phyloP scores from a whole-genome alignment of 2,797 vertebrate species.

The Champsocephalus esox region DNA sequence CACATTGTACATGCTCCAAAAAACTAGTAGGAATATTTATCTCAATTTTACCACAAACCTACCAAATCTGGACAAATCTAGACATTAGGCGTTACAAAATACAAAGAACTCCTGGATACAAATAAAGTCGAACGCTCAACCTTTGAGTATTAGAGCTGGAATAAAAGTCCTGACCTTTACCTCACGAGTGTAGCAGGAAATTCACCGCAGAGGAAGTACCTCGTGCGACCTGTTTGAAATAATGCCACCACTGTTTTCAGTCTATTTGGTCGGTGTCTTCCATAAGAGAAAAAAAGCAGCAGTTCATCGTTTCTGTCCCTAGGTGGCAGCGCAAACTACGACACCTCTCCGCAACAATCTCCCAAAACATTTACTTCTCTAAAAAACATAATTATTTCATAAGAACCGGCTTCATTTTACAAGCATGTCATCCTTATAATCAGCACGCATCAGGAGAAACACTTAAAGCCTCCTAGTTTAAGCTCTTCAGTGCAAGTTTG shows the following conservation, averaged over 20 bases:
- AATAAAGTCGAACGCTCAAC: conserved; percentile 53
- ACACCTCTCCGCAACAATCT: background rate
- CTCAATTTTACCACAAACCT: conserved; percentile 66
- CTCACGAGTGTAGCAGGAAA: conserved; percentile 32
- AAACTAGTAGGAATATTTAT: conserved; percentile 69
- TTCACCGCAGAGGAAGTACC: conserved; percentile 39
- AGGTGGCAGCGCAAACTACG: conserved; percentile 21
- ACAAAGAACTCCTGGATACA: conserved; percentile 67
- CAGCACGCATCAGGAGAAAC: conserved; percentile 60
- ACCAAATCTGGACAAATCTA: conserved; percentile 70
- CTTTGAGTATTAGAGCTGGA: conserved; percentile 49
- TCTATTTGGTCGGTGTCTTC: conserved; percentile 46
- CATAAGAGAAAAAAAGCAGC: conserved; percentile 27
- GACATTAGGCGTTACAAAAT: conserved; percentile 78
- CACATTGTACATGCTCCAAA: conserved; percentile 71
- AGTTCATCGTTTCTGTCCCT: conserved; percentile 1
- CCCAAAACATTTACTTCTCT: background rate
- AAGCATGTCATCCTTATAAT: conserved; percentile 78
- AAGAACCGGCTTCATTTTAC: conserved; percentile 79
- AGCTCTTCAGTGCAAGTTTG: conserved; percentile 62
- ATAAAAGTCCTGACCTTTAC: conserved; percentile 62
- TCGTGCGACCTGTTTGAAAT: conserved; percentile 27
- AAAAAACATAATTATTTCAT: conserved; percentile 2
- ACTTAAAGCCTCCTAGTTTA: background rate
- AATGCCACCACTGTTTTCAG: conserved; percentile 38